Percentiles rank a stretch among this genome's conserved stretches.
Evolutionary conservation across 1,140 invertebrate species (phyloP).

Genomic region (Drosophila lowei): DNA sequence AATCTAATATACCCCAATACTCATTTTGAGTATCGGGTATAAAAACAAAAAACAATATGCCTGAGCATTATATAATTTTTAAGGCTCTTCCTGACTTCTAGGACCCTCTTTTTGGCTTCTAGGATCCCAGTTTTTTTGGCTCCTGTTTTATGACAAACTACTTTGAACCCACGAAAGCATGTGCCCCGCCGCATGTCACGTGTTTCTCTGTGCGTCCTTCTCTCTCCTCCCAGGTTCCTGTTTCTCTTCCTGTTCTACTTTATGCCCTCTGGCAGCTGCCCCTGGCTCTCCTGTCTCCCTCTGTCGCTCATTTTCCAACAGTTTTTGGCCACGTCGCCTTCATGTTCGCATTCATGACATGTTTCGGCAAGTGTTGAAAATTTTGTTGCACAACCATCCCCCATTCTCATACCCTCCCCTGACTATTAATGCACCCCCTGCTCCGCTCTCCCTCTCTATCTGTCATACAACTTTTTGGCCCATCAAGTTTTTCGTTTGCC

Average conservation of each 20-base stretch:
- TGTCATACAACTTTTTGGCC: slow-evolving; percentile 29
- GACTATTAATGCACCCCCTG: slow-evolving; percentile 26
- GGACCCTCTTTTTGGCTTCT: not conserved
- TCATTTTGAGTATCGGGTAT: too few species aligned
- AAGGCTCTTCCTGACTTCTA: slow-evolving; percentile 19
- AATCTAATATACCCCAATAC: too few species aligned
- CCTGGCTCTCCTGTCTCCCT: not conserved
- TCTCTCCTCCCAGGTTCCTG: too few species aligned
- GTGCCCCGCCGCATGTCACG: slow-evolving; percentile 28
- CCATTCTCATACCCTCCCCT: not conserved
- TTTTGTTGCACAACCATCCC: slow-evolving; percentile 40
- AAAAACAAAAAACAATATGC: slow-evolving; percentile 39
- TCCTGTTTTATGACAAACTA: slow-evolving; percentile 41
- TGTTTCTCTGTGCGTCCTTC: slow-evolving; percentile 10
- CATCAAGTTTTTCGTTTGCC: slow-evolving; percentile 43
- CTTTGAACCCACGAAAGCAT: slow-evolving; percentile 26
- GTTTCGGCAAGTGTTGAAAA: slow-evolving; percentile 73
- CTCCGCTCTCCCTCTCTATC: not conserved
- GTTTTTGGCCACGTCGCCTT: slow-evolving; percentile 46
- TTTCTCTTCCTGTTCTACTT: slow-evolving; percentile 18
- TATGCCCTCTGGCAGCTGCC: slow-evolving; percentile 18
- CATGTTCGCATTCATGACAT: slow-evolving; percentile 60
- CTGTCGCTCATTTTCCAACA: slow-evolving; percentile 10
- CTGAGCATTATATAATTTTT: slow-evolving; percentile 43
- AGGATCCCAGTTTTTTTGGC: not conserved